A percentile compares a stretch with the other conserved stretches of the same genome.
These are phyloP conservation scores for Aquatica leii DNA, from an alignment of 2,888 invertebrate species.

Conservation along the genomic window DNA sequence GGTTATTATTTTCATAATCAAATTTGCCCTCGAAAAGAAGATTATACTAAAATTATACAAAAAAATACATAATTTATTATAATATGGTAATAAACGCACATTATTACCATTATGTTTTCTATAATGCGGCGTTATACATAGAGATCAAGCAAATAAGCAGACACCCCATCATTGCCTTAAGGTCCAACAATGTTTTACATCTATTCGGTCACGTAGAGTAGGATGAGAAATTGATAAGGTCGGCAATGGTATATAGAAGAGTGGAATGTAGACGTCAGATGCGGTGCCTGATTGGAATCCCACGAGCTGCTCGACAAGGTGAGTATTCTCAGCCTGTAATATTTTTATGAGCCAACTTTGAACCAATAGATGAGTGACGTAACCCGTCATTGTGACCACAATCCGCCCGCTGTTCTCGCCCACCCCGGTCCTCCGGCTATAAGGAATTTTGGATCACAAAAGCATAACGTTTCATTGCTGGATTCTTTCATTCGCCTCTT, in stretches of 20 bases:
- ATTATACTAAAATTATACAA: constrained; percentile 50
- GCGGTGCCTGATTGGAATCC: constrained; percentile 54
- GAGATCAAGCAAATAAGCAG: constrained; percentile 27
- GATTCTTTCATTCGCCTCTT: constrained; percentile 20
- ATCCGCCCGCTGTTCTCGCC: constrained; percentile 46
- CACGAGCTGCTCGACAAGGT: constrained; percentile 49
- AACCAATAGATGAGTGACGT: constrained; percentile 61
- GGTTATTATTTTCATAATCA: constrained; percentile 10
- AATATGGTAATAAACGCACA: constrained; percentile 58
- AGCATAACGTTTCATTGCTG: constrained; percentile 22
- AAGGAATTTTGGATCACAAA: constrained; percentile 32
- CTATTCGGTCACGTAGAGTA: constrained; percentile 54
- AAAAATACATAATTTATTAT: constrained; percentile 60
- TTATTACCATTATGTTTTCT: constrained; percentile 40
- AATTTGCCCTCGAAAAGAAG: constrained; percentile 23
- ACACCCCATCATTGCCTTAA: constrained; percentile 49
- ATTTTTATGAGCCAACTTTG: constrained; percentile 54
- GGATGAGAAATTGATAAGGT: constrained; percentile 47
- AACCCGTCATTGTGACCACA: constrained; percentile 59
- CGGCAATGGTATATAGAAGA: constrained; percentile 42
- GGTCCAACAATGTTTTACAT: constrained; percentile 50
- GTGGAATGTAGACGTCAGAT: constrained; percentile 54
- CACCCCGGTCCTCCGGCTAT: constrained; percentile 48
- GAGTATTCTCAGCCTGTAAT: constrained; percentile 47
- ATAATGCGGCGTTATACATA: constrained; percentile 45